Base-by-base conservation (phyloP, 2,113 vertebrate species). In the Chloebia gouldiae region DNA sequence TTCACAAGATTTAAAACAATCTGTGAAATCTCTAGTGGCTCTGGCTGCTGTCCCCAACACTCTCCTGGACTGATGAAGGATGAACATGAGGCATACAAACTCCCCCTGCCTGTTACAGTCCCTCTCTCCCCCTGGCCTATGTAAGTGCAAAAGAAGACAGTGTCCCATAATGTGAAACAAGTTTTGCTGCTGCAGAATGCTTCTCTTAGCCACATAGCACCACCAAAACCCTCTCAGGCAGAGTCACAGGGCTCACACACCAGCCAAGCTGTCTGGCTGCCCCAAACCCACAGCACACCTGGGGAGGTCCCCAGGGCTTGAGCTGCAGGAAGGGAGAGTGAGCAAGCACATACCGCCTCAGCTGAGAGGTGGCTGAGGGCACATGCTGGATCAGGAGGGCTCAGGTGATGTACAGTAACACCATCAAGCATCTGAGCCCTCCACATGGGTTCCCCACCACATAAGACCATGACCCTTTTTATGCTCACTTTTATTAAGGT, bases 281-380 rank as follows among this genome's bases (percentile, higher is more conserved):
- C 60, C 54, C n/a, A 27, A 86, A 33, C 30, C 14, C 8, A 3
- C 39, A 57, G 61, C 37, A 84, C 42, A 51, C 27, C 50, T 40
- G 24, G 13, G 6, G 6, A 82, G 28, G 13, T 54, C 56, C 35
- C 60, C 50, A 27, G n/a, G 44, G 54, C 51, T 53, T 2, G 1
- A 57, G 35, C n/a, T 65, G 33, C 30, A 31, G 22, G 35, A 53
- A 72, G 59, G 57, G 30, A 59, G 7, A 7, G 15, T 28, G 24
- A 64, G n/a, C 1, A 2, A 78, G 56, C 35, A 27, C 33, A 44
- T 4, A 0, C 1, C 0, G 0, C 24, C n/a, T 77, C 20, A 11
- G 8, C 4, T 42, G 21, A 56, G 45, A 9, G 10, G 6, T 49
- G 25, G 21, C 51, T 27, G 15, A 84, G 56, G 47, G 39, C 18